These are phyloP conservation scores for Xiphorhynchus elegans DNA, from an alignment of 2,113 vertebrate species.

Conservation along the genomic window DNA sequence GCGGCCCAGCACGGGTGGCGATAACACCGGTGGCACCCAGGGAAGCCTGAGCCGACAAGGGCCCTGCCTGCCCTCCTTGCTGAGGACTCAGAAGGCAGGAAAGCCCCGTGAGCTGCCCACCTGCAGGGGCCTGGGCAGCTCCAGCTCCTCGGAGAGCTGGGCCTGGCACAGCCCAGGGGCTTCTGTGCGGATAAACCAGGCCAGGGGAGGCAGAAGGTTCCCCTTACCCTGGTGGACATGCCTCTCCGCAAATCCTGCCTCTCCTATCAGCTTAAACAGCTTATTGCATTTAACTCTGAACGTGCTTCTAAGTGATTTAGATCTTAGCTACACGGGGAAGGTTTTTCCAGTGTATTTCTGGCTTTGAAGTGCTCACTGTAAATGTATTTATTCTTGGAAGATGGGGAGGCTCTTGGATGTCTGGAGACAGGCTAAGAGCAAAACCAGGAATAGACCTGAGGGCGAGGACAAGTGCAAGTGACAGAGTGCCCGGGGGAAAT, in stretches of 20 bases:
- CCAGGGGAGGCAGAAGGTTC: neutral
- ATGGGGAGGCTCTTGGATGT: accelerated
- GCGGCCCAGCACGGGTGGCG: too few species aligned
- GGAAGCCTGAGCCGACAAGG: neutral
- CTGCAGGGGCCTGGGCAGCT: neutral
- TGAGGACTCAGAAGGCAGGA: too few species aligned
- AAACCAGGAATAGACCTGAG: neutral
- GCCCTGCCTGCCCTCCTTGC: neutral
- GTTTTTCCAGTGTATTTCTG: neutral
- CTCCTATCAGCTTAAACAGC: neutral
- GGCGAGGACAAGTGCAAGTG: neutral
- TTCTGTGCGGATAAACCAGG: neutral
- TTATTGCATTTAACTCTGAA: neutral
- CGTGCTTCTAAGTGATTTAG: neutral
- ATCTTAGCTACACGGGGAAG: neutral
- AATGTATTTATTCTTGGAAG: neutral
- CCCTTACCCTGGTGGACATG: too few species aligned
- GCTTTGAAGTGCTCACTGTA: neutral
- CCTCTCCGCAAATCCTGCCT: neutral
- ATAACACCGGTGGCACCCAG: too few species aligned
- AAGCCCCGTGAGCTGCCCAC: accelerated
- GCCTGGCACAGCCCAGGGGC: neutral
- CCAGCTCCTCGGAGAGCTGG: neutral
- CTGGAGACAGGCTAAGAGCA: neutral
- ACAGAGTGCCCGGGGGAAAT: neutral